Evolutionary conservation across 1,140 invertebrate genomes (phyloP).

Genomic region (Drosophila kepulauana): DNA sequence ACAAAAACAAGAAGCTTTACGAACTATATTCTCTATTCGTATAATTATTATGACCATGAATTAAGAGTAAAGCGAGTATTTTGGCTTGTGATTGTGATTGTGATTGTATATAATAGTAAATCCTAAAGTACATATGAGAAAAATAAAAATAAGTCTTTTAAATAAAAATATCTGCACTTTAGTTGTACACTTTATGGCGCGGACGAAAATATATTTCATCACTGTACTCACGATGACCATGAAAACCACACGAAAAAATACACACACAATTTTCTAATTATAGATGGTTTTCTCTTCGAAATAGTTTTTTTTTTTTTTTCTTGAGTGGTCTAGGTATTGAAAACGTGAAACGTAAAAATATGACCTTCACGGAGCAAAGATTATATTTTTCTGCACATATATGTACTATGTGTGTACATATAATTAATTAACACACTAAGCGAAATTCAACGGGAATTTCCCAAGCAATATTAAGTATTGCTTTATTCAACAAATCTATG

Average conservation of each 20-base stretch:
- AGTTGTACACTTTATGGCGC: constrained; percentile 58
- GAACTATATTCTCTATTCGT: background rate
- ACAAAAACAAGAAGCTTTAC: constrained; percentile 6
- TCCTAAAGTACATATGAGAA: constrained; percentile 14
- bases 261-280: constrained; percentile 38
- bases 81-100: too few relatives aligned
- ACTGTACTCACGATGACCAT: constrained; percentile 14
- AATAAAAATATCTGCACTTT: constrained; percentile 35
- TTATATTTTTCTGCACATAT: background rate
- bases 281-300: constrained; percentile 25
- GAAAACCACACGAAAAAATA: constrained; percentile 22
- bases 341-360: background rate
- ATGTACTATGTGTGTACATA: background rate
- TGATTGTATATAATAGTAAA: constrained; percentile 1
- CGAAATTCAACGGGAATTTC: background rate
- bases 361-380: background rate
- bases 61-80: background rate
- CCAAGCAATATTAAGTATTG: too few relatives aligned
- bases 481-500: too few relatives aligned
- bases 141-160: constrained; percentile 36
- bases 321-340: constrained; percentile 17
- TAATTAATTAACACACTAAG: background rate
- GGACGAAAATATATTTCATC: constrained; percentile 34
- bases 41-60: constrained; percentile 1
- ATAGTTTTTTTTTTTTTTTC: constrained; percentile 6